Conservation (phyloP, 2,797 vertebrate species). For the Danio choprae region DNA sequence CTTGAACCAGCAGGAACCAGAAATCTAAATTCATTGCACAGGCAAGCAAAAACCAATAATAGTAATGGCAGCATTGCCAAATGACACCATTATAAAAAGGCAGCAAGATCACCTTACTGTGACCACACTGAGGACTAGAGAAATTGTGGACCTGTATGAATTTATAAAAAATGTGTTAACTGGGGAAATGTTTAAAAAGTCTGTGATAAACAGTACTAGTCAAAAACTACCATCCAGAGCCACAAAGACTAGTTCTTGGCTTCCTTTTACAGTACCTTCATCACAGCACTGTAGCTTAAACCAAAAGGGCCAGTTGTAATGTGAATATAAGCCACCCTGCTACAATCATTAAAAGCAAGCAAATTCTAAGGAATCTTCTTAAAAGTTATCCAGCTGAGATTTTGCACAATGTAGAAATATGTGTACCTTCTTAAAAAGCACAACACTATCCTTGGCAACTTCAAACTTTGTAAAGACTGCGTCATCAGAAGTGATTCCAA, state of each 20-base stretch:
- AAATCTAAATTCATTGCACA: not conserved
- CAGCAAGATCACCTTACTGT: constrained; percentile 59
- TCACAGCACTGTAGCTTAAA: too few species aligned
- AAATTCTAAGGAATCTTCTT: not conserved
- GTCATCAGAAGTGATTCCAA: constrained; percentile 83
- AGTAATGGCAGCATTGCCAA: constrained; percentile 49
- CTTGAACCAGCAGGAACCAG: constrained; percentile 24
- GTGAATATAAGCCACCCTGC: too few species aligned
- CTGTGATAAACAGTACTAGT: too few species aligned
- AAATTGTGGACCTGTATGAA: not conserved
- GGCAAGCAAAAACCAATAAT: constrained; percentile 54
- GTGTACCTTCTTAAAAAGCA: constrained; percentile 96
- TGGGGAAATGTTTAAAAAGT: too few species aligned
- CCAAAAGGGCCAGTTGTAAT: too few species aligned
- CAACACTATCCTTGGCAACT: constrained; percentile 83
- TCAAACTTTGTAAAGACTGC: constrained; percentile 88
- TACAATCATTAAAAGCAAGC: not conserved
- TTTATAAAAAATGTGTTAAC: not conserved
- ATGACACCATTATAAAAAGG: constrained; percentile 46
- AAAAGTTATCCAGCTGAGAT: not conserved
- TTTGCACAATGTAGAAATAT: not conserved
- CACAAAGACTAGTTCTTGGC: too few species aligned
- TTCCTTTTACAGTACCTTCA: too few species aligned
- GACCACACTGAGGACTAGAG: not conserved
- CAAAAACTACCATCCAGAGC: too few species aligned